Evolutionary conservation across 2,888 invertebrate genomes (phyloP).

Genomic region (Glyphotaelius pellucidus): DNA sequence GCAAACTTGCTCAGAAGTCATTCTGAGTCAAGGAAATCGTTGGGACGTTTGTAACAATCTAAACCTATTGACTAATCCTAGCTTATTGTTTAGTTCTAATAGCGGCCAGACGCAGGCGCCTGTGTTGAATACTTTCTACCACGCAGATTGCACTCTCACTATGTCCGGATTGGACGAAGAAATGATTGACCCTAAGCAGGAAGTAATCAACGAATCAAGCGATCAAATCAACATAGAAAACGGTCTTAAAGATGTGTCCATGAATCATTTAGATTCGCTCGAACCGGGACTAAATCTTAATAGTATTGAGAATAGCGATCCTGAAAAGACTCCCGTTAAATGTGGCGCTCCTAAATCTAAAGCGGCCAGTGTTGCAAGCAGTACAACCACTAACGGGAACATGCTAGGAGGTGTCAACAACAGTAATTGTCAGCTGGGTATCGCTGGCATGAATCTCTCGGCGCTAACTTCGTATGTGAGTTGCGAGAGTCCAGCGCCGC

Average conservation of each 20-base stretch:
- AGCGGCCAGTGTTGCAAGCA: constrained; percentile 11
- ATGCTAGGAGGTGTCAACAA: constrained; percentile 69
- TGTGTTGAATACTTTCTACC: constrained; percentile 70
- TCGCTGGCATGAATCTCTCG: constrained; percentile 72
- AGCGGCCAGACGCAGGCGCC: constrained; percentile 72
- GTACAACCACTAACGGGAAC: constrained; percentile 50
- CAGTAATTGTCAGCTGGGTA: constrained; percentile 66
- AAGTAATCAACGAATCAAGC: constrained; percentile 67
- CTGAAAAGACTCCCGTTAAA: constrained; percentile 42
- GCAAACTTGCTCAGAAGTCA: constrained; percentile 79
- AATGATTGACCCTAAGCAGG: constrained; percentile 70
- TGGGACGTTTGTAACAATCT: constrained; percentile 82
- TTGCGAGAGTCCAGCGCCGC: constrained; percentile 89
- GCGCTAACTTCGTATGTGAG: constrained; percentile 82
- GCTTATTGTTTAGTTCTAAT: constrained; percentile 71
- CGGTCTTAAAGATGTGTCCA: constrained; percentile 69
- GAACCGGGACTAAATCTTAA: constrained; percentile 22
- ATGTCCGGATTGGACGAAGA: constrained; percentile 80
- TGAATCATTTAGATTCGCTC: constrained; percentile 69
- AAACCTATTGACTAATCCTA: constrained; percentile 77
- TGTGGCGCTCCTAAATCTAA: background rate
- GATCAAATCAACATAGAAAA: constrained; percentile 68
- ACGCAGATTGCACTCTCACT: constrained; percentile 77
- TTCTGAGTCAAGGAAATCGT: constrained; percentile 82
- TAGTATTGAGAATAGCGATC: background rate